Evolutionary conservation across 2,888 invertebrate species (phyloP).

Genomic region (Sepiola atlantica): DNA sequence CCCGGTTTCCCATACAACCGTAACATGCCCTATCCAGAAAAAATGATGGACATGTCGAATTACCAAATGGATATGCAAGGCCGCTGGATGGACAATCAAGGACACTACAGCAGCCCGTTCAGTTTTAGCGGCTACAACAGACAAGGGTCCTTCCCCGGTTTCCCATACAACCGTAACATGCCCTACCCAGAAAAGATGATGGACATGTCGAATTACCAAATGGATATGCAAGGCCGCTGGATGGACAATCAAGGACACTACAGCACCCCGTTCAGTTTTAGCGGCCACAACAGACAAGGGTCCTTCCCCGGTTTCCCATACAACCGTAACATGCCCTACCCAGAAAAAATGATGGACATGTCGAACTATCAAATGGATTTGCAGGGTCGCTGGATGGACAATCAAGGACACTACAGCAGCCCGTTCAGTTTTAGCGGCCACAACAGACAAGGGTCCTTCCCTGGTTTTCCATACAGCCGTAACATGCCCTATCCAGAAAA

Average conservation of each 20-base stretch:
- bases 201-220: no score
- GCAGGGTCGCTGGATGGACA: slow-evolving; percentile 13
- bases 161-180: no score
- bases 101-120: background rate
- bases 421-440: background rate
- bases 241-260: no score
- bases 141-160: no score
- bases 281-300: background rate
- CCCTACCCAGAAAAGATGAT: no score
- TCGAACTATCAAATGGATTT: background rate
- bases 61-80: background rate
- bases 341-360: background rate
- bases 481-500: background rate
- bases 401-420: background rate
- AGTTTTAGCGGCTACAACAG: background rate
- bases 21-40: background rate
- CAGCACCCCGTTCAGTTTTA: no score
- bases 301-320: background rate
- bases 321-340: background rate
- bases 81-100: background rate
- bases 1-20: background rate
- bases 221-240: no score
- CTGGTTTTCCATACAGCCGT: background rate
- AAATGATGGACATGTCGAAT: background rate
- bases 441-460: background rate